These are phyloP conservation scores for Graphium colonna DNA, from an alignment of 2,888 invertebrate genomes.

Conservation along the genomic window DNA sequence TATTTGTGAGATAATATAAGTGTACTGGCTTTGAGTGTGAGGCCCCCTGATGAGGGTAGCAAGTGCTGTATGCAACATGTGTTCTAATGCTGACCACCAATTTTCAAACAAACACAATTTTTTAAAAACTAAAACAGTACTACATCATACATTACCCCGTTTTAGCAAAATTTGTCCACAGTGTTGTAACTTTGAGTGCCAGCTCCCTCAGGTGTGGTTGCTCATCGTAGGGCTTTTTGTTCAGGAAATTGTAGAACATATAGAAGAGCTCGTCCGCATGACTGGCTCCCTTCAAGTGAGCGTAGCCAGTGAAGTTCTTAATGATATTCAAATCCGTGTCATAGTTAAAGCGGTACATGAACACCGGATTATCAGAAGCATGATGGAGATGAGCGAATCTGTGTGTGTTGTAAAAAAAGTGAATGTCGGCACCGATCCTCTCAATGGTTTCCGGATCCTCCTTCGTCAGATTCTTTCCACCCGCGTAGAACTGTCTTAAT, in stretches of 20 bases:
- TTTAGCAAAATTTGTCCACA: conserved; percentile 71
- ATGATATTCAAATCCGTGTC: conserved; percentile 37
- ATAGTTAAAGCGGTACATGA: conserved; percentile 35
- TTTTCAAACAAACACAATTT: no score
- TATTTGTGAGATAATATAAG: no score
- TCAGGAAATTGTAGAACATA: conserved; percentile 44
- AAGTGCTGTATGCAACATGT: no score
- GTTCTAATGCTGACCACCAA: no score
- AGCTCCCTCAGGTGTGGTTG: conserved; percentile 47
- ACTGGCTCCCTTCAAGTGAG: conserved; percentile 40
- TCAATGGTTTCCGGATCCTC: conserved; percentile 28
- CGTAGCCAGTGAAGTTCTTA: conserved; percentile 26
- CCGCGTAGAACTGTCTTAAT: conserved; percentile 49
- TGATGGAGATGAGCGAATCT: conserved; percentile 33
- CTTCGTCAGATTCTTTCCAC: conserved; percentile 32
- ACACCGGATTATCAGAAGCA: conserved; percentile 24
- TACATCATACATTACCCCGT: conserved; percentile 46
- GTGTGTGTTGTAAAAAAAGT: conserved; percentile 34
- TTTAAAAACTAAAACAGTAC: neutral
- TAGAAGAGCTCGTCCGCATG: conserved; percentile 62
- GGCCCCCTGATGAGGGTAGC: no score
- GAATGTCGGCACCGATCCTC: conserved; percentile 31
- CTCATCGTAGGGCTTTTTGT: conserved; percentile 45
- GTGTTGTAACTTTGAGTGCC: conserved; percentile 52
- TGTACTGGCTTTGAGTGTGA: no score